phyloP scores from a whole-genome alignment of 2,113 vertebrate genomes.

The Pholis gunnellus region DNA sequence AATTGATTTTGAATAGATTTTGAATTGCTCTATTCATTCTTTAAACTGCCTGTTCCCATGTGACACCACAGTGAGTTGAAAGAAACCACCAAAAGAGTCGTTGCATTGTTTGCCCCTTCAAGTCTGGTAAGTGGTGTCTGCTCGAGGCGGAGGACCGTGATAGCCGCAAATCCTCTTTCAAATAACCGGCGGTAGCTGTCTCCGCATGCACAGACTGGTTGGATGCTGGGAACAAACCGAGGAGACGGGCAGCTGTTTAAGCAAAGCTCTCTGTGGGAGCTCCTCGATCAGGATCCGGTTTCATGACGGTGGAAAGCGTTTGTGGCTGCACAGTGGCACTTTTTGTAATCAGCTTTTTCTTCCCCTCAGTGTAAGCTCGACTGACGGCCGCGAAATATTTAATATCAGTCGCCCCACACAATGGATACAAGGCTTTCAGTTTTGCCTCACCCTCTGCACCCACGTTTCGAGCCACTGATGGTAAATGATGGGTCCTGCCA shows the following conservation, averaged over 20 bases:
- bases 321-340: neutral
- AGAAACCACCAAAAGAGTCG: conserved; percentile 7
- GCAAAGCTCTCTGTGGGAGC: conserved; percentile 6
- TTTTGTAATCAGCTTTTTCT: neutral
- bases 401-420: neutral
- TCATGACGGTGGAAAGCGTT: conserved; percentile 3
- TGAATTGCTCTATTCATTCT: neutral
- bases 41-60: neutral
- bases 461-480: neutral
- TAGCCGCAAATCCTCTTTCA: conserved; percentile 12
- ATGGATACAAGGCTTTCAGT: conserved; percentile 4
- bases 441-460: conserved; percentile 28
- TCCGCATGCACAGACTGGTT: conserved; percentile 41
- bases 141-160: neutral
- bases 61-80: neutral
- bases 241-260: conserved; percentile 25
- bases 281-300: conserved; percentile 15
- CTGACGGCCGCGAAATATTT: neutral
- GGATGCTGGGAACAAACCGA: conserved; percentile 18
- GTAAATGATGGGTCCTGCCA: conserved; percentile 41
- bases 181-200: conserved; percentile 28
- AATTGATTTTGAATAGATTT: neutral
- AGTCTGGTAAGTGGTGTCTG: conserved; percentile 2
- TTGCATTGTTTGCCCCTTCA: neutral
- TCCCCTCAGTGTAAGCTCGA: neutral